Evolutionary conservation across 2,113 vertebrate species (phyloP).

Genomic region (Semicossyphus pulcher): DNA sequence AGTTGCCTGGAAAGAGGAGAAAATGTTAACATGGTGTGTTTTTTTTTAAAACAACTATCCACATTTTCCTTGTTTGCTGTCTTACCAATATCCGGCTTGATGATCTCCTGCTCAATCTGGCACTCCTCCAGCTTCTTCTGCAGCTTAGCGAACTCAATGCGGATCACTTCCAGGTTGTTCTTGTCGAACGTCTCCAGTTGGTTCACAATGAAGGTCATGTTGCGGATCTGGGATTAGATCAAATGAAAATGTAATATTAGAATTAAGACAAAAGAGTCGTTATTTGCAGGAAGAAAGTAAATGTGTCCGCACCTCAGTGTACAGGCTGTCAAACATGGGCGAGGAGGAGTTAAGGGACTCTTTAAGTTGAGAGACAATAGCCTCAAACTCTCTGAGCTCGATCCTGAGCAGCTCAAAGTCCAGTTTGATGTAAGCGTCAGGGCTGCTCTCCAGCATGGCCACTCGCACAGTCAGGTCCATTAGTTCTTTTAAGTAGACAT

Average conservation of each 20-base stretch:
- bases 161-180: constrained; percentile 80
- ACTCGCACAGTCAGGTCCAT: constrained; percentile 55
- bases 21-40: neutral
- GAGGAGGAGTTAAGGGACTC: constrained; percentile 75
- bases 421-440: constrained; percentile 77
- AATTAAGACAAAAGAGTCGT: neutral
- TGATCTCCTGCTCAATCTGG: constrained; percentile 70
- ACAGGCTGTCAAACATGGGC: constrained; percentile 73
- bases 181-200: constrained; percentile 81
- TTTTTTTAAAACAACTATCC: neutral
- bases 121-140: constrained; percentile 82
- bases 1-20: constrained; percentile 71
- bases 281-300: neutral
- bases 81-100: constrained; percentile 73
- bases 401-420: constrained; percentile 81
- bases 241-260: neutral
- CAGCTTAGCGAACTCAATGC: constrained; percentile 79
- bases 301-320: constrained; percentile 62
- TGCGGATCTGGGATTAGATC: constrained; percentile 71
- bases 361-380: constrained; percentile 76
- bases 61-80: neutral
- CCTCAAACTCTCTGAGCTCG: constrained; percentile 78
- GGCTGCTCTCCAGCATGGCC: constrained; percentile 57
- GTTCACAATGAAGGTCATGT: constrained; percentile 82
- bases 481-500: constrained; percentile 63